phyloP scores from a whole-genome alignment of 1,140 invertebrate species.

The Penaeus chinensis region DNA sequence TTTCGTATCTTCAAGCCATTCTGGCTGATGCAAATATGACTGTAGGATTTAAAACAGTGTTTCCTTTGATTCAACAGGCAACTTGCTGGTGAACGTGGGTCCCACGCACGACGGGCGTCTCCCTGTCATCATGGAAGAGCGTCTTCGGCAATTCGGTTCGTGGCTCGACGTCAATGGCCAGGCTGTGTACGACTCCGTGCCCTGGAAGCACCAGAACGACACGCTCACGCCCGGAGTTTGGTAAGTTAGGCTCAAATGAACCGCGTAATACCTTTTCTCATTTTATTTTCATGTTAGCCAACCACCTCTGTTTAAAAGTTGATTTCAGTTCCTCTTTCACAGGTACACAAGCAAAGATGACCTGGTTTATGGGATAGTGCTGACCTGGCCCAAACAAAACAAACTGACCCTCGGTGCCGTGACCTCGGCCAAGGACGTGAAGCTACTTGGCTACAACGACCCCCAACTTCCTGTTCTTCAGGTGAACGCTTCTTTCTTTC shows the following conservation, averaged over 20 bases:
- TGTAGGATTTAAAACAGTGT: background rate
- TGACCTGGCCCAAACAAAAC: conserved; percentile 77
- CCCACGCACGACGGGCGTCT: conserved; percentile 92
- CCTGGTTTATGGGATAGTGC: conserved; percentile 74
- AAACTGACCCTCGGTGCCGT: conserved; percentile 70
- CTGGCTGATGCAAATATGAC: background rate
- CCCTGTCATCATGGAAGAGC: conserved; percentile 88
- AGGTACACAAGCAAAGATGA: conserved; percentile 75
- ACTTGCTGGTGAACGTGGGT: conserved; percentile 90
- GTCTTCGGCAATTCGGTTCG: conserved; percentile 74
- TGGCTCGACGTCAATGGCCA: conserved; percentile 79
- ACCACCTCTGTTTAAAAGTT: background rate
- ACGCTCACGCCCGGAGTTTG: background rate
- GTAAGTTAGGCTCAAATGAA: background rate
- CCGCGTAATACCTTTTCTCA: background rate
- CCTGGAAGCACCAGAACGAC: conserved; percentile 72
- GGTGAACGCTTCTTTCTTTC: background rate
- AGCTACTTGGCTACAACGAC: conserved; percentile 30
- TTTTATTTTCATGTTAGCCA: background rate
- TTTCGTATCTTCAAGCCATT: background rate
- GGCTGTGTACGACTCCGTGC: conserved; percentile 84
- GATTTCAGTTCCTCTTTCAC: conserved; percentile 8
- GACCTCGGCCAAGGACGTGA: conserved; percentile 42
- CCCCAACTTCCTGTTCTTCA: background rate
- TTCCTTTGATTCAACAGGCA: conserved; percentile 72